Conservation (phyloP, 2,797 vertebrate genomes). For the Enteromius trimaculatus region DNA sequence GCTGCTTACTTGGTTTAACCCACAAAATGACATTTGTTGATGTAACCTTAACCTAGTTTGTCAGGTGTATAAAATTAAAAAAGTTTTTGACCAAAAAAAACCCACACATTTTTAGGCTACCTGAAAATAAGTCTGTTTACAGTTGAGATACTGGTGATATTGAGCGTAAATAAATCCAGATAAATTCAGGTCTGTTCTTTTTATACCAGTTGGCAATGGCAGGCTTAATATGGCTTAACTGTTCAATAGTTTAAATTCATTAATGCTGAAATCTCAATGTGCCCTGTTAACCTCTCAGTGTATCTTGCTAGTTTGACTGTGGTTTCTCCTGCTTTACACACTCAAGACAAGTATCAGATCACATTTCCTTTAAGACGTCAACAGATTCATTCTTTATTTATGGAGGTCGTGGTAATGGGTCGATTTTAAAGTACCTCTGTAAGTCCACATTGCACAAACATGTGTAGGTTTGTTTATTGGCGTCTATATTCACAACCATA, state of each 20-base stretch:
- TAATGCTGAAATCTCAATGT: conserved; percentile 10
- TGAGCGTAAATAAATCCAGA: background rate
- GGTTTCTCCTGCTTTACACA: conserved; percentile 44
- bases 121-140: background rate
- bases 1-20: background rate
- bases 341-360: conserved; percentile 28
- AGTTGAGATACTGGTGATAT: background rate
- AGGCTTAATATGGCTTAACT: background rate
- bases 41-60: background rate
- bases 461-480: background rate
- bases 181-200: background rate
- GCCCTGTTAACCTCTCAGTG: conserved; percentile 25
- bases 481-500: background rate
- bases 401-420: background rate
- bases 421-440: conserved; percentile 15
- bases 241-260: conserved; percentile 24
- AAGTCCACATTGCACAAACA: conserved; percentile 4
- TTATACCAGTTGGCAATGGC: background rate
- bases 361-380: conserved; percentile 44
- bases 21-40: background rate
- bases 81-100: background rate
- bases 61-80: background rate
- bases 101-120: background rate
- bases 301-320: conserved; percentile 26
- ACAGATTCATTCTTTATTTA: conserved; percentile 44